Percentiles rank a stretch among this genome's conserved stretches.
phyloP scores from a whole-genome alignment of 2,888 invertebrate species.

The Sinopyrophorus schimmeli region DNA sequence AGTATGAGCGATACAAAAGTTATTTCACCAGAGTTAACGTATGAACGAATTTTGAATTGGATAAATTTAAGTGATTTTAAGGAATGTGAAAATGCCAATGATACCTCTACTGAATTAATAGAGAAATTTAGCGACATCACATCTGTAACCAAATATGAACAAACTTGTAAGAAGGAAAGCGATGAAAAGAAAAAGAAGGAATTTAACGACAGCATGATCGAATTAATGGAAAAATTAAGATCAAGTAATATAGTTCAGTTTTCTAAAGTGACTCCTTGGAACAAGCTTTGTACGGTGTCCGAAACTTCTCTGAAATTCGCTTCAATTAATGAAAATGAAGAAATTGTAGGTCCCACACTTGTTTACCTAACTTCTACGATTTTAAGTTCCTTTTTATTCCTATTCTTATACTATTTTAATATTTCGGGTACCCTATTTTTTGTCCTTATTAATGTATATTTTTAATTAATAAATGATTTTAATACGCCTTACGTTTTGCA shows the following conservation, averaged over 20 bases:
- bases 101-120: slow-evolving; percentile 37
- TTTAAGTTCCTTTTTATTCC: slow-evolving; percentile 21
- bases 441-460: slow-evolving; percentile 42
- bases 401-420: slow-evolving; percentile 35
- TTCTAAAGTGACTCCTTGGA: slow-evolving; percentile 20
- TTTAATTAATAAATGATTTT: no score
- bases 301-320: slow-evolving; percentile 44
- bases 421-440: slow-evolving; percentile 36
- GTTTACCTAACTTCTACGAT: slow-evolving; percentile 14
- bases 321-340: slow-evolving; percentile 48
- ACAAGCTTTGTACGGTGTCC: slow-evolving; percentile 35
- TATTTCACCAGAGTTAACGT: slow-evolving; percentile 37
- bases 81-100: slow-evolving; percentile 28
- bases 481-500: slow-evolving; percentile 33
- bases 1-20: slow-evolving; percentile 12
- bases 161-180: slow-evolving; percentile 1
- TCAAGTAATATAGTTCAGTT: slow-evolving; percentile 18
- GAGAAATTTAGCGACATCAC: slow-evolving; percentile 47
- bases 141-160: slow-evolving; percentile 41
- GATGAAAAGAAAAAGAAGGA: background rate
- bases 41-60: slow-evolving; percentile 48
- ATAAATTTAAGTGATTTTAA: slow-evolving; percentile 49
- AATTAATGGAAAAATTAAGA: slow-evolving; percentile 32
- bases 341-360: slow-evolving; percentile 42
- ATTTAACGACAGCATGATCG: slow-evolving; percentile 27